Evolutionary conservation across 2,797 vertebrate genomes (phyloP).

Genomic region (Falco columbarius): DNA sequence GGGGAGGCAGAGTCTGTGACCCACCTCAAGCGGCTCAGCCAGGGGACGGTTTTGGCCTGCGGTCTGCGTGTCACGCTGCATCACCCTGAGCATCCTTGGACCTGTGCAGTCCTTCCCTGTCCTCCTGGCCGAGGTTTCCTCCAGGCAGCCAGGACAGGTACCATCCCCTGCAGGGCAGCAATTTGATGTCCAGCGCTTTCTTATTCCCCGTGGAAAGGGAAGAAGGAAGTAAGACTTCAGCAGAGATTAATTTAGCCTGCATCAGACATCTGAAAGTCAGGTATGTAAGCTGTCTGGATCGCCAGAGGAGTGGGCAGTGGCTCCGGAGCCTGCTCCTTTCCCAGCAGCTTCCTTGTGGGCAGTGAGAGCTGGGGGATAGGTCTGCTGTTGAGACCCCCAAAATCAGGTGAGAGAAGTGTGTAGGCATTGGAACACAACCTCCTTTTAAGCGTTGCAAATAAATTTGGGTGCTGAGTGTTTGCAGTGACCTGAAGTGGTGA

Average conservation of each 20-base stretch:
- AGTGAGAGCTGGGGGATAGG: not conserved
- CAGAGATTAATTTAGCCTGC: not conserved
- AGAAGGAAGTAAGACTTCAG: not conserved
- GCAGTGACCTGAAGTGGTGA: not conserved
- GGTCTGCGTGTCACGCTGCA: not conserved
- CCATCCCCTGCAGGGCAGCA: accelerated
- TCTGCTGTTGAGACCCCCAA: not conserved
- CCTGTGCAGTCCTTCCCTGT: accelerated
- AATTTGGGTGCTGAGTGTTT: no score
- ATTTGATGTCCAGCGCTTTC: not conserved
- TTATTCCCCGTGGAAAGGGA: not conserved
- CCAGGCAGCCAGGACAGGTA: not conserved
- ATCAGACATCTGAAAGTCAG: not conserved
- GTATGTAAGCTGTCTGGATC: not conserved
- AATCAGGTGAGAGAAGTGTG: not conserved
- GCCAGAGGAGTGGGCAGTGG: not conserved
- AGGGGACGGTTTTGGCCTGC: accelerated
- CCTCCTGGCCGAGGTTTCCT: accelerated
- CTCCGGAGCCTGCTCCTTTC: not conserved
- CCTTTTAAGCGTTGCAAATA: not conserved
- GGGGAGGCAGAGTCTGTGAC: not conserved
- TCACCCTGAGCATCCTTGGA: not conserved
- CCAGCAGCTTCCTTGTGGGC: not conserved
- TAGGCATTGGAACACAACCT: accelerated
- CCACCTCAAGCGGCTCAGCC: accelerated